Percentiles rank a stretch among this genome's conserved stretches.
These are phyloP conservation scores for Limnodromus scolopaceus DNA, from an alignment of 2,797 vertebrate genomes.

Conservation along the genomic window DNA sequence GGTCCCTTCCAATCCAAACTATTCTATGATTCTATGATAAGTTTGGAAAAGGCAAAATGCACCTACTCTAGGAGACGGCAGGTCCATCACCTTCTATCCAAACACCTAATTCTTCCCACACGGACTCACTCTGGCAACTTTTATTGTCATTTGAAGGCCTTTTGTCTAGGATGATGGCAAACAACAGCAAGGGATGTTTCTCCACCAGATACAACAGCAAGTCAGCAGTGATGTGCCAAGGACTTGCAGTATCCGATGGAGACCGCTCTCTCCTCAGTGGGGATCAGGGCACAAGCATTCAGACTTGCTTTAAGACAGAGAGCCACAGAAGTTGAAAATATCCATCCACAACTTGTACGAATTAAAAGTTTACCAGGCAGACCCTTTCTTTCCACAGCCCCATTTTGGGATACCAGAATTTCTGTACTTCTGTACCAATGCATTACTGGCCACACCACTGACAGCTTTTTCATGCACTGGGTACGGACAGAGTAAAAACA, in stretches of 20 bases:
- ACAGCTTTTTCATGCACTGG: not conserved
- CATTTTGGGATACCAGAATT: not conserved
- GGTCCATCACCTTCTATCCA: not conserved
- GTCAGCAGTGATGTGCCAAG: not conserved
- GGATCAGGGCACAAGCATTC: not conserved
- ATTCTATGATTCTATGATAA: too few species aligned
- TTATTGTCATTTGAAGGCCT: not conserved
- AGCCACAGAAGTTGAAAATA: not conserved
- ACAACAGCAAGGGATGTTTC: not conserved
- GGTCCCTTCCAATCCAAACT: too few species aligned
- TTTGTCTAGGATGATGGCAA: not conserved
- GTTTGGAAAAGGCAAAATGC: not conserved
- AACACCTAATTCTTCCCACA: not conserved
- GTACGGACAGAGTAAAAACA: not conserved
- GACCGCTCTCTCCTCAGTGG: not conserved
- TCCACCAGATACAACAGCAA: not conserved
- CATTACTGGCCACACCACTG: not conserved
- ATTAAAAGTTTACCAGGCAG: not conserved
- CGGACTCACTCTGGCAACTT: not conserved
- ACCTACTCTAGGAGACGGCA: not conserved
- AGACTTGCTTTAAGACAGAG: not conserved
- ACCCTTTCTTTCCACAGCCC: fast-evolving
- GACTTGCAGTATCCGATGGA: not conserved
- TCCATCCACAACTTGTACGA: not conserved
- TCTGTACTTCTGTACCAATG: not conserved